Base-by-base conservation (phyloP, 2,888 invertebrate species). In the Callinectes sapidus region DNA sequence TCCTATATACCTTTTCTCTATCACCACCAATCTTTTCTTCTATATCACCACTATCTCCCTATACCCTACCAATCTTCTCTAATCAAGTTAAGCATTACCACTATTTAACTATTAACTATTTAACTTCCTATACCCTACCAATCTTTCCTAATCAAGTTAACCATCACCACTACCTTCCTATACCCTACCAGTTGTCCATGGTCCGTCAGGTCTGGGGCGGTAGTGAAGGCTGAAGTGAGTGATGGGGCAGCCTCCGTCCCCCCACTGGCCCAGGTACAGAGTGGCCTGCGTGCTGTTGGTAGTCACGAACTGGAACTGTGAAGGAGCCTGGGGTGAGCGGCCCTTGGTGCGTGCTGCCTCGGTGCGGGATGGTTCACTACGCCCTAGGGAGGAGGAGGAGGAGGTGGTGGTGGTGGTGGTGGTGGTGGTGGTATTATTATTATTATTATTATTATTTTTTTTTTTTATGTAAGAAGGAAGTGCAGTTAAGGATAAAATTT, bases 221-320 rank as follows among this genome's bases (percentile, higher is more conserved):
- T 94, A 94, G 91, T 93, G 91, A 5, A 93, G 93, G 66, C 55
- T 77, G 88, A 93, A 94, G 81, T 93, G 92, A n/a, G 92, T 91
- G 87, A 94, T 94, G 71, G 93, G 91, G 54, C 94, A 94, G 81
- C 93, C 94, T 1, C 94, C 94, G 71, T 90, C 90, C 1, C 92
- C 92, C 94, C 94, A 94, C 91, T 94, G 94, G n/a, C 93, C 90
- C 54, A 93, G 90, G 92, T 94, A 93, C 81, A 94, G 92, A 8
- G 93, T 94, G 16, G 94, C 94, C 90, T 94, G 94, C 13, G 94
- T 92, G 87, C 94, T 94, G 91, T 94, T 94, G 77, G 90, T 94
- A 14, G 94, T 94, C 55, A 94, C 92, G 71, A 94, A 94, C 91
- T 94, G 94, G 90, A 94, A 94, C 91, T 92, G 93, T 32, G 94